These are phyloP conservation scores for Syrphus vitripennis DNA, from an alignment of 2,888 invertebrate genomes.

Conservation along the genomic window DNA sequence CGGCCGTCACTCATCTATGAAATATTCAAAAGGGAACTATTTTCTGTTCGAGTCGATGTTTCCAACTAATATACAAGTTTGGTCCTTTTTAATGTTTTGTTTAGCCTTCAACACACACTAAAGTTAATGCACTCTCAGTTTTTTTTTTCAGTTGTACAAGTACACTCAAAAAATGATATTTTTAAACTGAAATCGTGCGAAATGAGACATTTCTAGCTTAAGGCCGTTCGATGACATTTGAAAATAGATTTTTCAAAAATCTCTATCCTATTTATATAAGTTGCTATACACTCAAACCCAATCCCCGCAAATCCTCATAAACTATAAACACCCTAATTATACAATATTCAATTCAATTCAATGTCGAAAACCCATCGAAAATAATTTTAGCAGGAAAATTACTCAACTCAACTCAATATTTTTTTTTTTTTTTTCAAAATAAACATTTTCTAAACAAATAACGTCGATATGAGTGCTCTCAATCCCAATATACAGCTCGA, in stretches of 20 bases:
- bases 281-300: not conserved
- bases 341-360: conserved; percentile 54
- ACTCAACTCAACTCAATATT: not conserved
- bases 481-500: not conserved
- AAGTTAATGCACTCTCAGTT: not conserved
- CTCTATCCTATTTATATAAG: no score
- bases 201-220: conserved; percentile 50
- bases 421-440: not conserved
- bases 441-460: conserved; percentile 12
- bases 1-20: not conserved
- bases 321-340: conserved; percentile 48
- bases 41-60: not conserved
- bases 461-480: conserved; percentile 27
- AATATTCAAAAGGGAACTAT: not conserved
- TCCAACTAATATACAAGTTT: not conserved
- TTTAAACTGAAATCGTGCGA: conserved; percentile 12
- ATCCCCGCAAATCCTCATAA: not conserved
- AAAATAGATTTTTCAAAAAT: conserved; percentile 48
- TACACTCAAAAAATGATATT: not conserved
- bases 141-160: not conserved
- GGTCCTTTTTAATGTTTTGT: not conserved
- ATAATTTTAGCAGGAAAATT: conserved; percentile 12
- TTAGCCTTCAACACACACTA: not conserved
- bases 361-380: conserved; percentile 49
- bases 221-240: conserved; percentile 56